phyloP scores from a whole-genome alignment of 2,113 vertebrate species.

The Donacobius atricapilla region DNA sequence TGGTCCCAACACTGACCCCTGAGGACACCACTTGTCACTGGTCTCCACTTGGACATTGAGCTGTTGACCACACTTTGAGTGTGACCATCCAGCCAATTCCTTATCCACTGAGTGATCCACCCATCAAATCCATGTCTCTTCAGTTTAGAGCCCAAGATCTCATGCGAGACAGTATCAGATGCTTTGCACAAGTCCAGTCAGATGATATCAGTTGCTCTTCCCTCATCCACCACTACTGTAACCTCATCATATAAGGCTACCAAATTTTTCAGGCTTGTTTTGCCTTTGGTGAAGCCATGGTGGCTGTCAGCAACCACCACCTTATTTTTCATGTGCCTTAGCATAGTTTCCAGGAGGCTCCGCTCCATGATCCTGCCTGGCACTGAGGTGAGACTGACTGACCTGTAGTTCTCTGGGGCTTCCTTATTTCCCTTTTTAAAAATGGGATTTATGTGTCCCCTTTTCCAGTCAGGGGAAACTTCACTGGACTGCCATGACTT shows the following conservation, averaged over 20 bases:
- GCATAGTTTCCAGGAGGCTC: neutral
- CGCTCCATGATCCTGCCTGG: neutral
- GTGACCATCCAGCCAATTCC: neutral
- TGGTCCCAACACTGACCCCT: neutral
- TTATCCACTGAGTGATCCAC: neutral
- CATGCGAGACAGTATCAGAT: neutral
- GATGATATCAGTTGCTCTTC: neutral
- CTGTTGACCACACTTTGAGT: neutral
- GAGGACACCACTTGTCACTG: neutral
- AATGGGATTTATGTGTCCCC: neutral
- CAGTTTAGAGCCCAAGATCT: neutral
- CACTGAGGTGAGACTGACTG: neutral
- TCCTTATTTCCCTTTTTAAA: neutral
- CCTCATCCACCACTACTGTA: neutral
- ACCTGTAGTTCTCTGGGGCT: neutral
- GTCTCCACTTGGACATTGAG: neutral
- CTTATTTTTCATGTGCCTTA: neutral
- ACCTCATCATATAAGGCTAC: neutral
- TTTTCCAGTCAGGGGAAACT: neutral
- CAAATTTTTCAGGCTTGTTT: neutral
- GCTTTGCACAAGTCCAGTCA: neutral
- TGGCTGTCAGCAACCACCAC: neutral
- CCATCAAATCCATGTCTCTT: neutral
- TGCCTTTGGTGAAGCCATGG: neutral
- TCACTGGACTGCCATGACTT: neutral